Conservation (phyloP, 2,888 invertebrate genomes). For the Ischnus inquisitorius region DNA sequence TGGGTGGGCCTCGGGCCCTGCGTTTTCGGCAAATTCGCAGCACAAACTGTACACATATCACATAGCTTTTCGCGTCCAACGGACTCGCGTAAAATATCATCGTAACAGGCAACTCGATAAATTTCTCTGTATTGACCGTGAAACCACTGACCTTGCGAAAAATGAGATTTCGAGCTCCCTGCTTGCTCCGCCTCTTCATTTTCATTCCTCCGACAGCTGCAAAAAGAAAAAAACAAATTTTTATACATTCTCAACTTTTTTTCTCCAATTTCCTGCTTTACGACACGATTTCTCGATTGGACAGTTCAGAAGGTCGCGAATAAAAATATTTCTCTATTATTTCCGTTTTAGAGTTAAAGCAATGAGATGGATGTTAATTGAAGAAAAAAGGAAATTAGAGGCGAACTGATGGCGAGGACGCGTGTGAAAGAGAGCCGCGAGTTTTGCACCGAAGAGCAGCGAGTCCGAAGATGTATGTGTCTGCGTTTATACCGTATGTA, state of each 20-base stretch:
- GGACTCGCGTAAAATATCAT: slow-evolving; percentile 82
- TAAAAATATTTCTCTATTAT: no score
- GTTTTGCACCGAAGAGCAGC: slow-evolving; percentile 53
- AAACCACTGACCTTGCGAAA: slow-evolving; percentile 74
- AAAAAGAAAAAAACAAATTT: background rate
- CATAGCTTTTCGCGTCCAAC: slow-evolving; percentile 14
- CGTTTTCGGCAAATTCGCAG: slow-evolving; percentile 26
- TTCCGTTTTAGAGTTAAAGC: no score
- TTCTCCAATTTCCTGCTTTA: no score
- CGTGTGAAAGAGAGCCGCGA: slow-evolving; percentile 69
- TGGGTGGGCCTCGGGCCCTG: slow-evolving; percentile 77
- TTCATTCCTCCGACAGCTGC: background rate
- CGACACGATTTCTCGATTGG: no score
- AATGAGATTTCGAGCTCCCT: background rate
- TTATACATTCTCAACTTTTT: no score
- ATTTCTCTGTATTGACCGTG: slow-evolving; percentile 81
- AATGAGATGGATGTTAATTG: no score
- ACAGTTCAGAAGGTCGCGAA: no score
- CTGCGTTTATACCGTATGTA: slow-evolving; percentile 67
- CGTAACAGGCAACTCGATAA: slow-evolving; percentile 81
- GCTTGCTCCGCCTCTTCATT: slow-evolving; percentile 25
- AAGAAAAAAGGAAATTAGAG: no score
- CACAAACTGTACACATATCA: slow-evolving; percentile 17
- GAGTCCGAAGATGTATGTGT: slow-evolving; percentile 64
- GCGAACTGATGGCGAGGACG: slow-evolving; percentile 34